These are phyloP conservation scores for Ctena decussata DNA, from an alignment of 2,888 invertebrate genomes.

Conservation along the genomic window DNA sequence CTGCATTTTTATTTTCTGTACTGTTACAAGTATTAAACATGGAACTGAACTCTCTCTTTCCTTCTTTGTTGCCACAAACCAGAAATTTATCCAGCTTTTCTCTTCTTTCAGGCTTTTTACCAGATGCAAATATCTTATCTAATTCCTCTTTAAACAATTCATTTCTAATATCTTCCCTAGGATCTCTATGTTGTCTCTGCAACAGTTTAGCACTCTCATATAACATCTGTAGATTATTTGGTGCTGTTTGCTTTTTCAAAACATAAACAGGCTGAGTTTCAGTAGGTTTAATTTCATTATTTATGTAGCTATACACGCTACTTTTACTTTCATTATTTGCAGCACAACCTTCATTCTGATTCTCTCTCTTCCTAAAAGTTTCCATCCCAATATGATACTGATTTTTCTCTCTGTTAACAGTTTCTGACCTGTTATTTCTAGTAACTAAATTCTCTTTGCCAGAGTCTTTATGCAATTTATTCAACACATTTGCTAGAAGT, in stretches of 20 bases:
- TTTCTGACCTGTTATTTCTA: neutral
- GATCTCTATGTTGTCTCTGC: neutral
- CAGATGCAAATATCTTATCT: neutral
- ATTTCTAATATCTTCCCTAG: neutral
- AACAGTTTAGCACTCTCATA: conserved; percentile 6
- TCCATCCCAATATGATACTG: neutral
- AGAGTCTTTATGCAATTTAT: neutral
- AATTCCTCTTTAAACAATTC: neutral
- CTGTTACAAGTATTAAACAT: no score
- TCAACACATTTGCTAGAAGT: neutral
- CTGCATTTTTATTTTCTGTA: neutral
- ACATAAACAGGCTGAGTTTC: neutral
- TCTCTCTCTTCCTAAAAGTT: neutral
- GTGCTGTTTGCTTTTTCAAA: neutral
- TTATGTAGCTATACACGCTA: neutral
- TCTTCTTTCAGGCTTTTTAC: neutral
- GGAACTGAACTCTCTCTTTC: neutral
- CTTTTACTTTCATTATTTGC: neutral
- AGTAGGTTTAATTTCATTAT: neutral
- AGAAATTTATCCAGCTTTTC: neutral
- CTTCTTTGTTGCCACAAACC: neutral
- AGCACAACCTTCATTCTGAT: neutral
- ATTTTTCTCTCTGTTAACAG: neutral
- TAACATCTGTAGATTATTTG: conserved; percentile 3
- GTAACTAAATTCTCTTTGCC: neutral